phyloP scores from a whole-genome alignment of 2,888 invertebrate species.

The Drosophila maculinotata region DNA sequence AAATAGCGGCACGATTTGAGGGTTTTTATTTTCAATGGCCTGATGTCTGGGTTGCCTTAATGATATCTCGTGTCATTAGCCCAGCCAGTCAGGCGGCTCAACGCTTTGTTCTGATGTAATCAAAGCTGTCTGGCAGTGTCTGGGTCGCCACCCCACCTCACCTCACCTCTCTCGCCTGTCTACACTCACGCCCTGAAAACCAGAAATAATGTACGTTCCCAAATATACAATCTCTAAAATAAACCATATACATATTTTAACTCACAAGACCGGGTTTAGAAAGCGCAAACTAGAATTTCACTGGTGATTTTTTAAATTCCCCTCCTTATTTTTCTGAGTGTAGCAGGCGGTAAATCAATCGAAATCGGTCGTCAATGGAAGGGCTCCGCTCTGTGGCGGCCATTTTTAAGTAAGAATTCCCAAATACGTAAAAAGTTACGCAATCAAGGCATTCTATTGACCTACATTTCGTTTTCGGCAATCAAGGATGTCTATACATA shows the following conservation, averaged over 20 bases:
- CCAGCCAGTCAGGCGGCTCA: slow-evolving; percentile 19
- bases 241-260: no score
- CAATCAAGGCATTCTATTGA: slow-evolving; percentile 67
- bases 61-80: slow-evolving; percentile 62
- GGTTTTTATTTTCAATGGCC: slow-evolving; percentile 50
- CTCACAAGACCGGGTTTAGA: no score
- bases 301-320: no score
- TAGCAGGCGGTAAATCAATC: slow-evolving; percentile 18
- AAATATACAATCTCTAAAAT: no score
- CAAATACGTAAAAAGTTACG: slow-evolving; percentile 52
- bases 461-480: slow-evolving; percentile 71
- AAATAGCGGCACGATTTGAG: slow-evolving; percentile 39
- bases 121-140: slow-evolving; percentile 46
- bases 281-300: no score
- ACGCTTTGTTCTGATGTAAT: slow-evolving; percentile 50
- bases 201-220: neutral
- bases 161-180: neutral
- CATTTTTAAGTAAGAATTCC: slow-evolving; percentile 15
- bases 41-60: slow-evolving; percentile 49
- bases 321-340: neutral
- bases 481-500: slow-evolving; percentile 62
- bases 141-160: no score
- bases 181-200: neutral
- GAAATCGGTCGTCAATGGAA: neutral
- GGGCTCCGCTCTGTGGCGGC: slow-evolving; percentile 3